phyloP scores from a whole-genome alignment of 2,797 vertebrate species.

The Silurus aristotelis region DNA sequence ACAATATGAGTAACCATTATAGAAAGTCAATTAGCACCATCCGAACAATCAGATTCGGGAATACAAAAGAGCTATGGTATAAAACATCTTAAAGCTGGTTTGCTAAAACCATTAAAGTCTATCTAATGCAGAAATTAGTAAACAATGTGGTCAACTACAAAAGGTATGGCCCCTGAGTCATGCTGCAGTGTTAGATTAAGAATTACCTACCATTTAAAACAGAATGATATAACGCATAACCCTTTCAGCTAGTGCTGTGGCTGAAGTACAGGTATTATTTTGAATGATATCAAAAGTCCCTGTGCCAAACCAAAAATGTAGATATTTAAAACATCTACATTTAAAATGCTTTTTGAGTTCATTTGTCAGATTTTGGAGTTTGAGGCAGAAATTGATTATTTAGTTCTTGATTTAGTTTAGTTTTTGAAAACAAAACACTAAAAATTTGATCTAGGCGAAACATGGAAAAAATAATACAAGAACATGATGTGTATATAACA shows the following conservation, averaged over 20 bases:
- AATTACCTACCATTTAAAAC: background rate
- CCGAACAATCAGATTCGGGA: background rate
- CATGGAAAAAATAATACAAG: background rate
- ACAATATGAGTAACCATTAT: background rate
- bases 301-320: background rate
- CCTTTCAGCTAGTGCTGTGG: background rate
- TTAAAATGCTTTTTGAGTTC: background rate
- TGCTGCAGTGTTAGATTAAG: background rate
- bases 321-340: background rate
- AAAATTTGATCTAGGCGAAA: background rate
- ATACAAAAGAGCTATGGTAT: background rate
- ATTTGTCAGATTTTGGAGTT: background rate
- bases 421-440: background rate
- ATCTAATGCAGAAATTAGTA: too few relatives aligned
- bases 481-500: background rate
- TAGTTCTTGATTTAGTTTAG: too few relatives aligned
- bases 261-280: background rate
- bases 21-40: background rate
- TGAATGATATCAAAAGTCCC: background rate
- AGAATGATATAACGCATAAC: background rate
- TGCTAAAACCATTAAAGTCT: background rate
- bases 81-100: background rate
- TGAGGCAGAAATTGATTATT: too few relatives aligned
- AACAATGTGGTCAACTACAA: background rate
- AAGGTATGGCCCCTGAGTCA: background rate